Evolutionary conservation across 2,888 invertebrate genomes (phyloP), one percentile per base, ranked within the genome.

Genomic region (Schizotus pectinicornis): DNA sequence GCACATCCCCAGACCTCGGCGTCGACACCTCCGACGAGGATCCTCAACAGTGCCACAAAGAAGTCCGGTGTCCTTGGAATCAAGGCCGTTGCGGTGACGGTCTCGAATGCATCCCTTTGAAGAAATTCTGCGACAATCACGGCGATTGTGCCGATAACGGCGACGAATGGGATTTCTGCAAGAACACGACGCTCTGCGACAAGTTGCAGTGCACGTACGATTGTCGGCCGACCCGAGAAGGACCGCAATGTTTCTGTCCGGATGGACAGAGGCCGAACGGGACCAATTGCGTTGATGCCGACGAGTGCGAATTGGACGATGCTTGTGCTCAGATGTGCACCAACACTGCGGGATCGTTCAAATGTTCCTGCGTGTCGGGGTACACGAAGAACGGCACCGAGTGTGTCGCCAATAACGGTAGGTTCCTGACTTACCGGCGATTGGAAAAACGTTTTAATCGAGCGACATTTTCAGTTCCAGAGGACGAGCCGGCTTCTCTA

Each of bases 231-330:
- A 91, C 91, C 63, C 84, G 84, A 52, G 81, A 82, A 62, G 92
- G 92, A 2, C 85, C 88, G 33, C 82, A 84, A 50, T 94, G 94
- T 80, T 92, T 85, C 81, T 94, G 94, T 80, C 83, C 84, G 12
- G 77, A 79, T 35, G 92, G 92, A 0, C 84, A 86, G 76, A 83
- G 85, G 71, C 83, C 88, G 1, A 81, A 84, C 60, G 84, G 80
- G 51, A 86, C 83, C 13, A 80, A 79, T 47, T 92, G 92, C 73
- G 81, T 85, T 48, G 93, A 94, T 80, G 85, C 87, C 63, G 85
- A 94, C 80, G 92, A 94, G 80, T 94, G 94, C 80, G 77, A 80
- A 65, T 79, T 85, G 64, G 87, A 88, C 63, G 88, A 85, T 38
- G 79, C 85, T 46, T 93, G 92, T 79, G 87, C 91, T 74, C 93